A percentile compares a stretch with the other conserved stretches of the same genome.
Evolutionary conservation across 2,113 vertebrate genomes (phyloP).

Genomic region (Puffinus mauretanicus): DNA sequence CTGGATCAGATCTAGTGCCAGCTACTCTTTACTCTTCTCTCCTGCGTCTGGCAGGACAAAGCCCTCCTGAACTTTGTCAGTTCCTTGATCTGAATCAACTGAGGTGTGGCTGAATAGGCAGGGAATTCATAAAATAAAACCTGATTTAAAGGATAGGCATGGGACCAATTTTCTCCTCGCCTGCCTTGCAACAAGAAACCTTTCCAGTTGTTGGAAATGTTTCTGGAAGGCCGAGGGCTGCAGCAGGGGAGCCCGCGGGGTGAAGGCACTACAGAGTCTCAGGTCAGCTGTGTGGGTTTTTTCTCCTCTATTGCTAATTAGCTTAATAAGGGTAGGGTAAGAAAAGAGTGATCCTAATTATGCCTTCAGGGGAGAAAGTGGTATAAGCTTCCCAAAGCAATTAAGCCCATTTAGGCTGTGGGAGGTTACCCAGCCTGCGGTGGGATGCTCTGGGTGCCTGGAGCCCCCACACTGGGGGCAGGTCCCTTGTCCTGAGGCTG

Average conservation of each 20-base stretch:
- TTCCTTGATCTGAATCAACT: background rate
- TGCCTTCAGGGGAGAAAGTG: background rate
- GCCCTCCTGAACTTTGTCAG: background rate
- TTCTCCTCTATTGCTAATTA: background rate
- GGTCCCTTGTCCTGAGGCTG: background rate
- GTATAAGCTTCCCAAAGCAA: background rate
- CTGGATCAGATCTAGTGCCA: background rate
- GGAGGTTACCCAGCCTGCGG: background rate
- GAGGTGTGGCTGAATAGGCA: background rate
- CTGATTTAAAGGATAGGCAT: background rate
- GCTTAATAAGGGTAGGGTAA: background rate
- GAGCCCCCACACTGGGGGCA: background rate
- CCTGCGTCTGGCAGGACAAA: background rate
- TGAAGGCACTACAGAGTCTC: background rate
- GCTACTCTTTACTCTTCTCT: background rate
- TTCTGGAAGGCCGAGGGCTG: background rate
- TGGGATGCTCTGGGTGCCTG: background rate
- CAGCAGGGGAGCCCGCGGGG: fast-evolving
- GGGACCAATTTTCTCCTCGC: background rate
- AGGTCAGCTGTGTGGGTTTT: background rate
- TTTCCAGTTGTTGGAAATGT: background rate
- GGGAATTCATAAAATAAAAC: background rate
- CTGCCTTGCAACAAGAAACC: background rate
- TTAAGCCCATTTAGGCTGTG: background rate
- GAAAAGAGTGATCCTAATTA: background rate